Base-by-base conservation (phyloP, 2,113 vertebrate species). In the Chelonoidis abingdonii region DNA sequence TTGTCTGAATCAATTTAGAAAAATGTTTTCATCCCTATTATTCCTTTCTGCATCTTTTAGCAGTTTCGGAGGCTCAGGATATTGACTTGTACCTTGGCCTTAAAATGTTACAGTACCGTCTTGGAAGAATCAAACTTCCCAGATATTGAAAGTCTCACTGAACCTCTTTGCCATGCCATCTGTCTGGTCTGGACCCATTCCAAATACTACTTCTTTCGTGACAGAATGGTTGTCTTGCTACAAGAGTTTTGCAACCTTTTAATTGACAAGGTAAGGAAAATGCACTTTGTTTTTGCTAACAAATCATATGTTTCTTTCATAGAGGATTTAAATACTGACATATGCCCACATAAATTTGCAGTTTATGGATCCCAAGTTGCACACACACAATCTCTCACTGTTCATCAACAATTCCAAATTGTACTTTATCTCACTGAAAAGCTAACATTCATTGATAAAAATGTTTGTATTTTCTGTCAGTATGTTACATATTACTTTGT, bases 111-210 rank as follows among this genome's bases (percentile, higher is more conserved):
- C 56, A 97, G 98, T 96, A 96, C 97, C 95, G 96, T 94, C 50
- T 80, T 97, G 79, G 98, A 98, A 84, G 98, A 98, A 95, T 98
- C 95, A 88, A 98, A 96, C 97, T 98, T 99, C 92, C 95, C 97
- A 52, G 95, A 98, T 38, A 81, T 97, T 84, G 98, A 99, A 89
- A 22, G 86, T 94, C 98, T 99, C 83, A 97, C 98, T 94, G 98
- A 98, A 72, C 98, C 98, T 86, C 97, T 99, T 96, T 99, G 98
- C 98, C 98, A 98, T 97, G 97, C 99, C 79, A 99, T 99, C 89
- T 99, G 99, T 96, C 99, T 99, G 94, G 98, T 98, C 98, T 99
- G 99, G 99, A 99, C 98, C 88, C 95, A 95, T 95, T 99, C 99
- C 94, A 98, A 96, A 88, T 95, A 98, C 96, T 98, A 97, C 90